Evolutionary conservation across 2,888 invertebrate species (phyloP), one percentile per base, ranked within the genome.

Genomic region (Polymixis flavicincta): DNA sequence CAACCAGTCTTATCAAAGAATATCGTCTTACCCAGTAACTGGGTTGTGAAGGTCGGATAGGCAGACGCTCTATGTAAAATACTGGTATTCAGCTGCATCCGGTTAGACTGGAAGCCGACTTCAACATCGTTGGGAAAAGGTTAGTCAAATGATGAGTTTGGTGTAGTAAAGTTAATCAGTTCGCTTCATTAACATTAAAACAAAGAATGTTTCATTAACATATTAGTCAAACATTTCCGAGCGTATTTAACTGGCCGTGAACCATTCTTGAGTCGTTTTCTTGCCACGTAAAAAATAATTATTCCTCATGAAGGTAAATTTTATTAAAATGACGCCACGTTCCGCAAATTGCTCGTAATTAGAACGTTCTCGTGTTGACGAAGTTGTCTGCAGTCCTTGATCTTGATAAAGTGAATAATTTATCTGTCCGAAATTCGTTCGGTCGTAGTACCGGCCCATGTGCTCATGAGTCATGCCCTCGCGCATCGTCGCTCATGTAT

Each of bases 401-500:
- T 87, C 85, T 88, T 84, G 86, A 85, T 87, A 82, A 80, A 74
- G 64, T 86, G 80, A 64, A 85, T 89, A 85, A 90, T 89, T 88
- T 89, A 89, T 87, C 74, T 83, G 89, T 88, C 87, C 87, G 72
- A 90, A 90, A 89, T 87, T 87, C 74, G 81, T 74, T 84, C 84
- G 79, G 74, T 74, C 81, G 77, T 83, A 86, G 88, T 81, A 76
- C 77, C 82, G 74, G 85, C 76, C 84, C 88, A 88, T 89, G 89
- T 89, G 90, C 86, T 82, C 82, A 72, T 93, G 92, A 93, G 78
- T 92, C 93, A 93, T 86, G 71, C 84, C 77, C 78, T 71, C 69
- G 83, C 80, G 82, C 79, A 76, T 85, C 79, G 75, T 76, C 82
- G 75, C 84, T 85, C 73, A 86, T 87, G 84, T 89, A 87, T 89